Base-by-base conservation (phyloP, 2,888 invertebrate genomes). In the Epinotia brunnichana region DNA sequence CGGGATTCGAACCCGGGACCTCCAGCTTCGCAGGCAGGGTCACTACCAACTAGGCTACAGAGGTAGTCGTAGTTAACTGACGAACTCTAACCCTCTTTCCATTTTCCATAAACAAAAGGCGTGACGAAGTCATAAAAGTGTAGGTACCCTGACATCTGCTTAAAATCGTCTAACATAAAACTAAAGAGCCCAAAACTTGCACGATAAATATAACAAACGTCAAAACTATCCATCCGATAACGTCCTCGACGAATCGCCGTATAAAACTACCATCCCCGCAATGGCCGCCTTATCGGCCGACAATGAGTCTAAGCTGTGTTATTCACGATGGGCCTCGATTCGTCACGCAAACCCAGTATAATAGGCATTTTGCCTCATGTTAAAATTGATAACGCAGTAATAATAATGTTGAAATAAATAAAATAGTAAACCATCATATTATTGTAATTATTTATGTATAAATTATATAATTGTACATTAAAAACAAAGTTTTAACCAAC, bases 181-280 rank as follows among this genome's bases (percentile, higher is more conserved):
- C 56, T 17, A 57, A 21, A 24, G 48, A 62, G 41, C 48, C 53
- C 56, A 21, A 64, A 72, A 72, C 61, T 67, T 69, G 53, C 44
- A 2, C 67, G 17, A 68, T 72, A 72, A 61, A 57, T 68, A 62
- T 56, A 72, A 67, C 60, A 57, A 51, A 68, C 56, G 67, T 24
- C 66, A 54, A 53, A 66, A 71, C 66, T 71, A 71, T 61, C 57
- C 54, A 56, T 62, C 56, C 35, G 72, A 72, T 72, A 72, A 60
- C 35, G 67, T 60, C 44, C 48, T 35, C 54, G 56, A 21, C 66
- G 24, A 66, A 62, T 56, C 29, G 54, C 39, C 61, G 67, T 57
- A 72, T 72, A 56, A 72, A 72, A 72, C 56, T 68, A 53, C 17
- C 61, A 57, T 72, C 48, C 56, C 5, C 48, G 54, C 29, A 13